Evolutionary conservation across 2,888 invertebrate species (phyloP), one percentile per base, ranked within the genome.

Genomic region (Chloroclysta siterata): DNA sequence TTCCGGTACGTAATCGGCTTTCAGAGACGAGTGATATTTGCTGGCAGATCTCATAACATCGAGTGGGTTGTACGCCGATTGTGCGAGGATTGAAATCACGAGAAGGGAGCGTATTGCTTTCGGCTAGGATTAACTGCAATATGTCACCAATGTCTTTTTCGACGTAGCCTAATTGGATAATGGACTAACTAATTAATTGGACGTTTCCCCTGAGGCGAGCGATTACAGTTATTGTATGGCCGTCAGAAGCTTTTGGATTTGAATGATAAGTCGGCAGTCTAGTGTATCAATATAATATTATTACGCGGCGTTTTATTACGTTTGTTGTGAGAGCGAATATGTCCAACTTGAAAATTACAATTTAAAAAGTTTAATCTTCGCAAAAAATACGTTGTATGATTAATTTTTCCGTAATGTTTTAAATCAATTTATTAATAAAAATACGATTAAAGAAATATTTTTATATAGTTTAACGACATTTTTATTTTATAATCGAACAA

Each of bases 41-140:
- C n/a, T 39, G 36, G 39, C 36, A 10, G n/a, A 36, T 47, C 17
- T 36, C 46, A 47, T 17, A 39, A 14, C 53, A n/a, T 7, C 15
- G 7, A 15, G 13, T 15, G 33, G 46, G 36, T 47, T n/a, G 14
- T 13, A 10, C 17, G n/a, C n/a, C n/a, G n/a, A n/a, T n/a, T 2
- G n/a, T 22, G 14, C 17, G 55, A 22, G 7, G 10, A 47, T 36
- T 55, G 17, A 47, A 39, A 56, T 22, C 17, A 17, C 17, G 55
- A 47, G 48, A 44, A 29, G 42, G 5, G 50, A 53, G 42, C 42
- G 36, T 47, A 17, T 55, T 39, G 47, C 55, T 4, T 39, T 56
- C 5, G 39, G 39, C 56, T 54, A 54, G 44, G 29, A 53, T 53
- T 22, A 28, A 53, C 7, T 53, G 53, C 47, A 56, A 48, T 44